Base-by-base conservation (phyloP, 2,888 invertebrate genomes). In the Bombylius major region DNA sequence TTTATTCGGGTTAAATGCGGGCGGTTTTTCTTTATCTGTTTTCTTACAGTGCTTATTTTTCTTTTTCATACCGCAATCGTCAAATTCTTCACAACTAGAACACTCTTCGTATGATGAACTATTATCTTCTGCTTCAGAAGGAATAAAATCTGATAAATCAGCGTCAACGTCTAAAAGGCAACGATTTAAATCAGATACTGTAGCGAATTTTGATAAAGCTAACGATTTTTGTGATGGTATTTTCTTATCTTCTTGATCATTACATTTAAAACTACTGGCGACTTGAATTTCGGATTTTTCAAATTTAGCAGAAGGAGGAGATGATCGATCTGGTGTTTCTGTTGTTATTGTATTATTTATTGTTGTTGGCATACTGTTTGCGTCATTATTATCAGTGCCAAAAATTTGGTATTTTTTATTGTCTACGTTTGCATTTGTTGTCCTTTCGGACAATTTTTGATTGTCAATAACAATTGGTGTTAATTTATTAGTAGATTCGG, bases 101-200 rank as follows among this genome's bases (percentile, higher is more conserved):
- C 63, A 61, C 57, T 64, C 61, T 56, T 62, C 60, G 58, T 67
- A 55, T 9, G 55, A 55, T 23, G 39, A 47, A 4, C 5, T 64
- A 64, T 63, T 69, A 31, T 36, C 14, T 59, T 67, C 70, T 60
- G 67, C 70, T 58, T 70, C 68, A 61, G 72, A 70, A 61, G 71
- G 70, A 64, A 72, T 68, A 67, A 70, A 72, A 63, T 73, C 72
- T 61, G 70, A 71, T 68, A 72, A 65, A 60, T 73, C 73, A 63
- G 73, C 72, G 65, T 71, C 69, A 62, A 73, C 73, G 71, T 71
- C 72, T 67, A 67, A 67, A 66, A 73, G 69, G 68, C 66, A 73
- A 66, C 70, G 72, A 70, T 73, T 74, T 67, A 75, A 71, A 72
- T 74, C 70, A 64, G 69, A 69, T 68, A 75, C 68, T 69, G 75